phyloP scores from a whole-genome alignment of 2,113 vertebrate species.

The Elephas maximus region DNA sequence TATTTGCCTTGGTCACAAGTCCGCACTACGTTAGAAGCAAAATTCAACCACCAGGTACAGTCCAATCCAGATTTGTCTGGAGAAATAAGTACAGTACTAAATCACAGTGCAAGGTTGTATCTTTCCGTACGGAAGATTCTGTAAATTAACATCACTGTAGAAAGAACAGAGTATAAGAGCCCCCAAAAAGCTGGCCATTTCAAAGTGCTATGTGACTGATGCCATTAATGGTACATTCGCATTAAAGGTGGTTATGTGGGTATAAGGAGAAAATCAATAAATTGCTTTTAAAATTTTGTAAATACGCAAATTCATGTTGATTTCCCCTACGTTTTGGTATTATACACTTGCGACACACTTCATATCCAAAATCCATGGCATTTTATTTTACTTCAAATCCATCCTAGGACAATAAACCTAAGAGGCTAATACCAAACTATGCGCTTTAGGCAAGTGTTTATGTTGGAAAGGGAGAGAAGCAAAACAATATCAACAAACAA shows the following conservation, averaged over 20 bases:
- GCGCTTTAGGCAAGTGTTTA: conserved; percentile 39
- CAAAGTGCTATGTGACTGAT: background rate
- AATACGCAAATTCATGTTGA: conserved; percentile 54
- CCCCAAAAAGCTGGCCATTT: background rate
- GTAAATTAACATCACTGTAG: conserved; percentile 29
- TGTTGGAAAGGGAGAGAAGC: background rate
- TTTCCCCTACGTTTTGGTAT: conserved; percentile 28
- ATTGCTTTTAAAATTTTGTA: conserved; percentile 38
- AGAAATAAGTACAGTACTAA: conserved; percentile 56
- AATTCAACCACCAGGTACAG: conserved; percentile 36
- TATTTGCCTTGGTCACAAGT: conserved; percentile 56
- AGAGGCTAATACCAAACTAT: conserved; percentile 17
- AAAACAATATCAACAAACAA: conserved; percentile 45
- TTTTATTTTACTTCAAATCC: conserved; percentile 39
- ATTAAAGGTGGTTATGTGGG: background rate
- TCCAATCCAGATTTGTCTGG: conserved; percentile 6
- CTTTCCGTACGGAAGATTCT: conserved; percentile 44
- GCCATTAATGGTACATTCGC: background rate
- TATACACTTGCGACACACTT: conserved; percentile 27
- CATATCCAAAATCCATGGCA: background rate
- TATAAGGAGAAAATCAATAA: background rate
- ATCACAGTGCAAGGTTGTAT: background rate
- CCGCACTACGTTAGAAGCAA: conserved; percentile 49
- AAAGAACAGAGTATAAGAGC: conserved; percentile 14
- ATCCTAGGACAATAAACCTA: conserved; percentile 46